Base-by-base conservation (phyloP, 2,797 vertebrate genomes). In the Enteromius viviparus region DNA sequence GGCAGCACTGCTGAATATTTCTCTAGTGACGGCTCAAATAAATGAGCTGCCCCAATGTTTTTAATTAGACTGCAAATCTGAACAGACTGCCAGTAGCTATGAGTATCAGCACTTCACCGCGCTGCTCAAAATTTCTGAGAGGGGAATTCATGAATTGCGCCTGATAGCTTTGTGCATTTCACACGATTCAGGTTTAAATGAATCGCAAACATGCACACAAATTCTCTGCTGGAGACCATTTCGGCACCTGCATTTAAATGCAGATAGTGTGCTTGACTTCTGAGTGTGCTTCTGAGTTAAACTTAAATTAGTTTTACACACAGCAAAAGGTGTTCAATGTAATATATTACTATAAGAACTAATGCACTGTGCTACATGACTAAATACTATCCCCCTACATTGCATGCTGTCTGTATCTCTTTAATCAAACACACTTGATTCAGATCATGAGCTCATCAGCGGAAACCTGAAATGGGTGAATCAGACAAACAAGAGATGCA, bases 11-110 rank as follows among this genome's bases (percentile, higher is more conserved):
- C 91, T 92, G 92, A 94, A 95, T 93, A 94, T 95, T 94, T 93
- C 95, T 92, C 94, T 96, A 95, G 95, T 94, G 96, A 96, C 92
- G 94, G 91, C 92, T 93, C 94, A 92, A 94, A 96, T 93, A 94
- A 95, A 97, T 95, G 93, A 96, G 93, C 92, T 87, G 84, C 89
- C 91, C 88, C 80, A 26, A 11, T 84, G 87, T 89, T 92, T 94
- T 92, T 93, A 94, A 94, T 94, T 94, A 94, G 91, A 93, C 80
- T 23, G 75, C 75, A 88, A 91, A 89, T 80, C 32, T 81, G 80
- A 81, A 85, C 76, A 9, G 45, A 55, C 83, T 90, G 84, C 51
- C 55, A 81, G 76, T 55, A 80, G 72, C 47, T n/a, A 15, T 68
- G 65, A 71, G 68, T n/a, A 51, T 74, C 21, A 60, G 47, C 37